These are phyloP conservation scores for Andrena camellia DNA, from an alignment of 2,888 invertebrate species.

Conservation along the genomic window DNA sequence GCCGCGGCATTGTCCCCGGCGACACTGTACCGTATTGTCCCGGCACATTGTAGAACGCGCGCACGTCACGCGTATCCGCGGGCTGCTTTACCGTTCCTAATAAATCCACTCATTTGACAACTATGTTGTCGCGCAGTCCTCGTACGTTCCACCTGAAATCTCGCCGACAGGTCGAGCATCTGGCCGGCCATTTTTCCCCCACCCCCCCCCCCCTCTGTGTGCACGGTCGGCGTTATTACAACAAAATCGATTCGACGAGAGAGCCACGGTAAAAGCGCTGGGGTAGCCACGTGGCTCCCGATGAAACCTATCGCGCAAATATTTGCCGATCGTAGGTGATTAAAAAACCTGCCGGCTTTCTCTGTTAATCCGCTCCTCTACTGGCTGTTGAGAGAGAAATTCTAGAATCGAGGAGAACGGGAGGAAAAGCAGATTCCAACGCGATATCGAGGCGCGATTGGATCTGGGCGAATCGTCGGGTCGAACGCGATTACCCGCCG, in stretches of 20 bases:
- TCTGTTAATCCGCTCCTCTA: not conserved
- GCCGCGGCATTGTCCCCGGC: slow-evolving; percentile 18
- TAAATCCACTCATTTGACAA: slow-evolving; percentile 60
- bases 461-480: slow-evolving; percentile 44
- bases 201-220: slow-evolving; percentile 27
- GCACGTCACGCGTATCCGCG: slow-evolving; percentile 46
- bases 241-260: slow-evolving; percentile 33
- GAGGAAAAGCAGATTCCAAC: not conserved
- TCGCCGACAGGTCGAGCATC: not conserved
- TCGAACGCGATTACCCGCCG: slow-evolving; percentile 44
- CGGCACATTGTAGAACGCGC: slow-evolving; percentile 20
- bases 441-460: slow-evolving; percentile 24
- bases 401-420: too few relatives aligned
- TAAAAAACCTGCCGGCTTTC: slow-evolving; percentile 12
- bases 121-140: slow-evolving; percentile 9
- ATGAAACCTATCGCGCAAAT: slow-evolving; percentile 17
- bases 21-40: slow-evolving; percentile 30
- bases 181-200: not conserved
- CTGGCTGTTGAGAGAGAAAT: too few relatives aligned
- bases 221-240: slow-evolving; percentile 34
- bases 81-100: slow-evolving; percentile 53
- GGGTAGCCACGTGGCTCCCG: not conserved
- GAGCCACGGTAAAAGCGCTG: slow-evolving; percentile 10
- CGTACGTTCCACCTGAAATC: not conserved
- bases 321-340: slow-evolving; percentile 36